Base-by-base conservation (phyloP, 2,113 vertebrate species). In the Rissa tridactyla region DNA sequence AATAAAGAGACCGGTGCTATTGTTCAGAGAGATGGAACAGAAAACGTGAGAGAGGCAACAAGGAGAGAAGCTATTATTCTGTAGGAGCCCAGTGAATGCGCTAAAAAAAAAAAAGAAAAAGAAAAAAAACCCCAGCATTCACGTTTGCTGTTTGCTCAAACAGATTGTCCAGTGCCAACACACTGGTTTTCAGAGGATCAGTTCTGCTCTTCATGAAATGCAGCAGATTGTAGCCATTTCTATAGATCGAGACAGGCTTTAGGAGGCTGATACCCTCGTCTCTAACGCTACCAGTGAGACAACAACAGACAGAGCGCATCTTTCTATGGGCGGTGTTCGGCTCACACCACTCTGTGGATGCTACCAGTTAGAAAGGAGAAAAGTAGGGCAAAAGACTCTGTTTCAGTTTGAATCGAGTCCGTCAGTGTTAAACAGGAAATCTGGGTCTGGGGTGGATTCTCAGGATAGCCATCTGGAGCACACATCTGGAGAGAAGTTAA, bases 401-500 rank as follows among this genome's bases (percentile, higher is more conserved):
- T 69, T 95, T 66, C 80, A 52, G 94, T 78, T 89, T 83, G 86
- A 86, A 94, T 94, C 75, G 70, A 92, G 83, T 22, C 72, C 92
- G 68, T 79, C 68, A 58, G 69, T 32, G 55, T 77, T 83, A 70
- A 94, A 86, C 16, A 94, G 90, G 88, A 96, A 94, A 82, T 66
- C 64, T 94, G 86, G 65, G 81, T 68, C 51, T 82, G 82, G 61
- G 78, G n/a, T 64, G 69, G 91, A 70, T 95, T 84, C 89, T 83
- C 29, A n/a, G 76, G 86, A 95, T 62, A 55, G 70, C 93, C 94
- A 97, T 97, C 95, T 96, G 96, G 89, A 95, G 90, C 71, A 91
- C 80, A 90, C 94, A 97, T 94, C 94, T 97, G 94, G 96, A 94
- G 62, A 93, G 91, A 97, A 94, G 94, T 69, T 86, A 96, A 69